A percentile compares a stretch with the other conserved stretches of the same genome.
phyloP scores from a whole-genome alignment of 1,140 invertebrate genomes.

The Bombus fervidus region DNA sequence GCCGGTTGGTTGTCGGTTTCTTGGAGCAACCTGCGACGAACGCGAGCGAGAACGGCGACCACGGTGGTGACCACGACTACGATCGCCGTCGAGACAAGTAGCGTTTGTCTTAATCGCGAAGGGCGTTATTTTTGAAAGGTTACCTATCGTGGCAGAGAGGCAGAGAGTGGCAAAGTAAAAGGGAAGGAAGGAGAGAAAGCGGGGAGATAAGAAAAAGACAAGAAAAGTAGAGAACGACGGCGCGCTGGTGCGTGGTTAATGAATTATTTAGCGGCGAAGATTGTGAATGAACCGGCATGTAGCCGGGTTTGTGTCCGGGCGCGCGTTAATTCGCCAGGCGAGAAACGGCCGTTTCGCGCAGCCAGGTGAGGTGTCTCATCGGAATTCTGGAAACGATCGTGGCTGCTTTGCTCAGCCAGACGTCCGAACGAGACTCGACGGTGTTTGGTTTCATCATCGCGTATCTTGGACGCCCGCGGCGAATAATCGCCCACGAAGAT shows the following conservation, averaged over 20 bases:
- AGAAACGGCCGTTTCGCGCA: conserved; percentile 35
- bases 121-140: no score
- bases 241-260: conserved; percentile 8
- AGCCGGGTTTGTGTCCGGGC: not conserved
- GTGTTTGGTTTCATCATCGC: conserved; percentile 72
- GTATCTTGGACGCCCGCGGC: conserved; percentile 71
- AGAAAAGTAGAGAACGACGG: not conserved
- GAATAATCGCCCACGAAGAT: conserved; percentile 73
- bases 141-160: no score
- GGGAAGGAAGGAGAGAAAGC: not conserved
- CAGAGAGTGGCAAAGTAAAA: no score
- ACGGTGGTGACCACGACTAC: no score
- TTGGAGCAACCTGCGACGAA: no score
- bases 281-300: conserved; percentile 25
- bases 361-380: conserved; percentile 69
- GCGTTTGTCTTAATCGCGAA: no score
- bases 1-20: no score
- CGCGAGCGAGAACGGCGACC: no score
- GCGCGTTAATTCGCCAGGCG: conserved; percentile 49
- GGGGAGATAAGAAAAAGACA: no score
- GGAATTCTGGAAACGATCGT: conserved; percentile 69
- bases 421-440: conserved; percentile 65
- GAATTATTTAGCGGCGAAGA: conserved; percentile 46
- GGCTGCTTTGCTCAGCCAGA: conserved; percentile 58
- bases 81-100: no score